Base-by-base conservation (phyloP, 2,797 vertebrate genomes). In the Toxotes lorentzi region DNA sequence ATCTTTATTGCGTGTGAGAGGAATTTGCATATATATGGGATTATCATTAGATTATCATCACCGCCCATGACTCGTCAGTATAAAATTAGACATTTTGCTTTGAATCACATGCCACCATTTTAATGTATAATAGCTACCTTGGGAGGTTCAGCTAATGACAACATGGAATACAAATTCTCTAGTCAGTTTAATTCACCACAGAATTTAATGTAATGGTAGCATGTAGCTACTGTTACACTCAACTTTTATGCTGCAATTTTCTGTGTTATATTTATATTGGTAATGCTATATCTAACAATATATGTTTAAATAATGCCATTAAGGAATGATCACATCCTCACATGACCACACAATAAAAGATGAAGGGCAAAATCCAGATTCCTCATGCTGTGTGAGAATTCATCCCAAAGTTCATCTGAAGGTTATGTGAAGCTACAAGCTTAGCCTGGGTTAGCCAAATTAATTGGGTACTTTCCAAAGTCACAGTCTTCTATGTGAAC, bases 21-120 rank as follows among this genome's bases (percentile, higher is more conserved):
- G 59, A 78, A 92, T 93, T 87, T 90, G 88, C 89, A 91, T 93
- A 81, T 78, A 89, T 84, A 93, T 91, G 84, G 78, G 71, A 75
- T 90, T 87, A 89, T 81, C 82, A 70, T 91, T 82, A 79, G 70
- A 87, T 88, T 86, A 87, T 79, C 71, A 70, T 89, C 78, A 74
- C 60, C 41, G 65, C 70, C 85, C 54, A 82, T 76, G 72, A 88
- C 87, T 85, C 61, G 90, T 81, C 34, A 76, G 57, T 24, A 78
- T 79, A 75, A 84, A 3, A 23, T 71, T 69, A 66, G 38, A 85
- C 81, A 60, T 45, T 76, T 69, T 62, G 54, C 34, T 69, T 41
- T 40, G 54, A 66, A 87, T 85, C 64, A 61, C 43, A 57, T 73
- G 67, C 81, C 51, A 76, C 11, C 34, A 64, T n/a, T n/a, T 82